Conservation (phyloP, 2,888 invertebrate species). For the Acleris laterana region DNA sequence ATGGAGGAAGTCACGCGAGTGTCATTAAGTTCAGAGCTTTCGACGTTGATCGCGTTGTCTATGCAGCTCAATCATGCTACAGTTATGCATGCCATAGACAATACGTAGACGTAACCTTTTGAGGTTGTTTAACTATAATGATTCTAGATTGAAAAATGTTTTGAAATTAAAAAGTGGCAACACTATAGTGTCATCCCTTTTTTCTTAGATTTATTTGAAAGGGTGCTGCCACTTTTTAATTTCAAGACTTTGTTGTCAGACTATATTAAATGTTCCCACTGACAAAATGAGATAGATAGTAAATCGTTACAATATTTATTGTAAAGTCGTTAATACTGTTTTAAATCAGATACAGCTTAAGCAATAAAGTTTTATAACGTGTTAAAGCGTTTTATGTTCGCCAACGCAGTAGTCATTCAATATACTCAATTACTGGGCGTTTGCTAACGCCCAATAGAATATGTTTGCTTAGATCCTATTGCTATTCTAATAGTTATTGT, state of each 20-base stretch:
- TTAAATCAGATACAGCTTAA: neutral
- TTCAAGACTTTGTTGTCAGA: no score
- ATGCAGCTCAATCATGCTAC: constrained; percentile 35
- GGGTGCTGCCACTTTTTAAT: no score
- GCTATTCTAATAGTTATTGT: no score
- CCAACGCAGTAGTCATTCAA: neutral
- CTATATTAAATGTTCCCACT: no score
- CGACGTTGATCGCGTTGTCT: constrained; percentile 49
- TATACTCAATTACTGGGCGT: neutral
- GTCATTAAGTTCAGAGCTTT: constrained; percentile 52
- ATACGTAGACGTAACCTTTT: neutral
- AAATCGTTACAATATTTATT: no score
- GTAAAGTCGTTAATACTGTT: no score
- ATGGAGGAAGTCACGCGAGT: constrained; percentile 55
- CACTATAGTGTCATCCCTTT: no score
- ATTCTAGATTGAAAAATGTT: no score
- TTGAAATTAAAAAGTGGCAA: no score
- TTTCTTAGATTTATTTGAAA: no score
- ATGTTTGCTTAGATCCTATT: neutral
- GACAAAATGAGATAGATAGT: no score
- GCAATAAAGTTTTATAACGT: neutral
- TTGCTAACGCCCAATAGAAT: neutral
- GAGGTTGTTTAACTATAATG: neutral
- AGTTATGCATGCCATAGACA: constrained; percentile 9
- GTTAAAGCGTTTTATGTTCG: neutral